phyloP scores from a whole-genome alignment of 2,113 vertebrate species.

The Nothoprocta perdicaria region DNA sequence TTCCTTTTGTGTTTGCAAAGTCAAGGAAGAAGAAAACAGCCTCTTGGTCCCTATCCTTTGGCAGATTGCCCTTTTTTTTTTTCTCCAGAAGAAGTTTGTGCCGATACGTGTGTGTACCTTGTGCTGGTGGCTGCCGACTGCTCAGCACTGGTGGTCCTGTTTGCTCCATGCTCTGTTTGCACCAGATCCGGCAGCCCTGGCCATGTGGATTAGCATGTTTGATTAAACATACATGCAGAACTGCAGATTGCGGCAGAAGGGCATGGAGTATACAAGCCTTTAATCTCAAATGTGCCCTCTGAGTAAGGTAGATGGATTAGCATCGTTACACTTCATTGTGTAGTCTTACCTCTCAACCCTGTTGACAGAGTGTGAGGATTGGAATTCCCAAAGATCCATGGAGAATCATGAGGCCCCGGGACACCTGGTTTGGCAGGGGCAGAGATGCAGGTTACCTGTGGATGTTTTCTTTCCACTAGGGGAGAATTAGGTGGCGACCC shows the following conservation, averaged over 20 bases:
- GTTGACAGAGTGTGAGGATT: not conserved
- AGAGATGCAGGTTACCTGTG: not conserved
- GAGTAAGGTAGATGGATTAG: not conserved
- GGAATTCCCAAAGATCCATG: not conserved
- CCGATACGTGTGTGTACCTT: not conserved
- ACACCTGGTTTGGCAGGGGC: not conserved
- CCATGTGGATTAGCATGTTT: not conserved
- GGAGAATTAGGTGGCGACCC: not conserved
- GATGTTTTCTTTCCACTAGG: not conserved
- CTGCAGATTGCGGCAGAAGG: not conserved
- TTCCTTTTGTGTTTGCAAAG: not conserved
- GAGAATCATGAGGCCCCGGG: not conserved
- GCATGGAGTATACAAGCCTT: not conserved
- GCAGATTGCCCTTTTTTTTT: not conserved
- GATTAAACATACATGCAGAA: not conserved
- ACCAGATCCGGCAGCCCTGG: not conserved
- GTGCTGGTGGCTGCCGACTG: not conserved
- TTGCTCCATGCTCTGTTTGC: not conserved
- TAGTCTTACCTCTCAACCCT: not conserved
- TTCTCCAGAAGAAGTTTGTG: not conserved
- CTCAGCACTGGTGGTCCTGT: not conserved
- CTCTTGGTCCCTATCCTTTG: not conserved
- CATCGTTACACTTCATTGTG: not conserved
- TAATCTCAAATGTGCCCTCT: not conserved
- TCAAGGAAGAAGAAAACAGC: not conserved